phyloP scores from a whole-genome alignment of 2,797 vertebrate genomes.

The Coranthus polyacanthus region DNA sequence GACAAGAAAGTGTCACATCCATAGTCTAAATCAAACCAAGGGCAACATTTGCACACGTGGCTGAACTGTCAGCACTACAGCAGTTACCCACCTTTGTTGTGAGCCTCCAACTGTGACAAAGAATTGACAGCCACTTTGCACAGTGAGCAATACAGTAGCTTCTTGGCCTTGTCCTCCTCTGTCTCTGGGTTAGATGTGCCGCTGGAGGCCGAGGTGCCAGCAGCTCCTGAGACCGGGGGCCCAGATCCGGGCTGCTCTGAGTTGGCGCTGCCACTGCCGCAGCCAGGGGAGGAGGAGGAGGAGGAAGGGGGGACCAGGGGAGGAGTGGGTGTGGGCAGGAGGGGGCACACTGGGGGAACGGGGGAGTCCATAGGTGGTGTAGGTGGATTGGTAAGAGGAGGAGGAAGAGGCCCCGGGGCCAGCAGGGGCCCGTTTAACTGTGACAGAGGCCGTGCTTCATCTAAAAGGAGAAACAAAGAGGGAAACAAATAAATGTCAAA shows the following conservation, averaged over 20 bases:
- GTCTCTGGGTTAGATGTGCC: constrained; percentile 82
- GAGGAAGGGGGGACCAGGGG: constrained; percentile 70
- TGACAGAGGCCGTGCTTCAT: constrained; percentile 74
- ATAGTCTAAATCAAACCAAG: not conserved
- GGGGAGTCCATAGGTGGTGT: constrained; percentile 81
- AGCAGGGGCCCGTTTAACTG: constrained; percentile 76
- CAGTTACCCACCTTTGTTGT: constrained; percentile 90
- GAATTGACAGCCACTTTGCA: constrained; percentile 97
- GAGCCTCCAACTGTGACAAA: constrained; percentile 92
- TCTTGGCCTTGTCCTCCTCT: constrained; percentile 93
- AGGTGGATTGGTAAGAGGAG: constrained; percentile 70
- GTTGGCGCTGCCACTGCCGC: constrained; percentile 58
- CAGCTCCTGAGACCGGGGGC: constrained; percentile 38
- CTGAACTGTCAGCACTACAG: not conserved
- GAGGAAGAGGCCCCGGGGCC: constrained; percentile 68
- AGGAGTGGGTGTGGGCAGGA: constrained; percentile 69
- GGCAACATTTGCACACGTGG: too few relatives aligned
- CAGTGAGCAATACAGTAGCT: constrained; percentile 92
- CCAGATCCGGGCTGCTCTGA: constrained; percentile 72
- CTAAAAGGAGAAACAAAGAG: constrained; percentile 60
- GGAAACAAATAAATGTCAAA: constrained; percentile 19
- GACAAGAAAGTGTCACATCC: constrained; percentile 8
- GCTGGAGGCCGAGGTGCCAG: constrained; percentile 47
- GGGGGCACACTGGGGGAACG: constrained; percentile 68
- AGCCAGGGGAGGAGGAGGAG: constrained; percentile 66